These are phyloP conservation scores for Erythrocercus mccallii DNA, from an alignment of 2,113 vertebrate genomes.

Conservation along the genomic window DNA sequence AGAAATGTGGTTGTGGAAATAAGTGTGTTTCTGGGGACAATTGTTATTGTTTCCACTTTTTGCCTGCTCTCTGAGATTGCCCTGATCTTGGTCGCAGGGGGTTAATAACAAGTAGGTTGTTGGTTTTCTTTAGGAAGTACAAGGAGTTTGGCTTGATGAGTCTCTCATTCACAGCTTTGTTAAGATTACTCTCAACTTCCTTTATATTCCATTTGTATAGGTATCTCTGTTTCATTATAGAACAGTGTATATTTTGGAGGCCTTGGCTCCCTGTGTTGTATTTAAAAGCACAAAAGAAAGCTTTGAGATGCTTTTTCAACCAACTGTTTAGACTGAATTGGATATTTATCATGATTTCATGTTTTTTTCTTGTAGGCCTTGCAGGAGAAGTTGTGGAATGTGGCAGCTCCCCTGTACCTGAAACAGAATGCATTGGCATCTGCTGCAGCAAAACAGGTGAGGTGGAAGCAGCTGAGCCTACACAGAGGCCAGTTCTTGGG, in stretches of 20 bases:
- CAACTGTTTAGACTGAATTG: neutral
- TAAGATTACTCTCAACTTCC: neutral
- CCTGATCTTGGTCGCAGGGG: neutral
- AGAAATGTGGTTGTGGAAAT: neutral
- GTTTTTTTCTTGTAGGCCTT: conserved; percentile 77
- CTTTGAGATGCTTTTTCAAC: neutral
- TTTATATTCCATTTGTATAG: neutral
- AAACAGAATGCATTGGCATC: conserved; percentile 90
- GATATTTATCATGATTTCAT: neutral
- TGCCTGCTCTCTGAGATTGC: neutral
- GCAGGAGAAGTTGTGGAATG: conserved; percentile 94
- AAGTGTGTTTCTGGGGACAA: neutral
- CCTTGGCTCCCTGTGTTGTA: neutral
- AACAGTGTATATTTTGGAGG: neutral
- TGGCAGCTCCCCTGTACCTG: conserved; percentile 90
- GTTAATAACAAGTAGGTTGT: neutral
- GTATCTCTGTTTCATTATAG: neutral
- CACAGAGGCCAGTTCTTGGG: neutral
- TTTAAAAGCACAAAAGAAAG: neutral
- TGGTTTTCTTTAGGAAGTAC: neutral
- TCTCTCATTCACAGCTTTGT: neutral
- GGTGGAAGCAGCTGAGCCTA: neutral
- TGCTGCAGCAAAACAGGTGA: conserved; percentile 88
- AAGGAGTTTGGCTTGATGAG: neutral
- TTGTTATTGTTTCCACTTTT: neutral